phyloP scores from a whole-genome alignment of 2,113 vertebrate genomes.

The Piprites chloris region DNA sequence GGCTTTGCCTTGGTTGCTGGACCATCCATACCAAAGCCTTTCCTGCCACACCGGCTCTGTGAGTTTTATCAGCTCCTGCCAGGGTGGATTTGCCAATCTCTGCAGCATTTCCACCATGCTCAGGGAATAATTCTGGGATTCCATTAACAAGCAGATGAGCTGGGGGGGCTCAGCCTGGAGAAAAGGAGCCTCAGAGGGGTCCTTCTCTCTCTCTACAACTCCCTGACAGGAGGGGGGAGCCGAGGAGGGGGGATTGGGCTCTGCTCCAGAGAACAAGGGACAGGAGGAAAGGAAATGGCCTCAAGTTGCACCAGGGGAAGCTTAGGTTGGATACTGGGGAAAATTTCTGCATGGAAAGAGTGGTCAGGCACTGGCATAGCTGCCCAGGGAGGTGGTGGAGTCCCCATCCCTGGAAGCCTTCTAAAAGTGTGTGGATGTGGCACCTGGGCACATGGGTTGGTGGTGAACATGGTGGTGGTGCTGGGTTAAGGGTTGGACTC shows the following conservation, averaged over 20 bases:
- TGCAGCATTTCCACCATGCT: not conserved
- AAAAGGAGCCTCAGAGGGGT: not conserved
- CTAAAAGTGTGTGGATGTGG: not conserved
- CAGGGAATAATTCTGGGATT: not conserved
- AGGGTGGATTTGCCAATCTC: not conserved
- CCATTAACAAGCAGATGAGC: not conserved
- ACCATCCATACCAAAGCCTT: not conserved
- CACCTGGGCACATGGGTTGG: not conserved
- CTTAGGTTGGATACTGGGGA: fast-evolving
- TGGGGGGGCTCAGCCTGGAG: not conserved
- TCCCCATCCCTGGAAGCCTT: not conserved
- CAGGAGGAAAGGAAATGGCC: not conserved
- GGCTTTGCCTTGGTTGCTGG: not conserved
- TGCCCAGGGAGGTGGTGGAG: not conserved
- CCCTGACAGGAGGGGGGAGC: not conserved
- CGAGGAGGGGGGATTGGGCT: not conserved
- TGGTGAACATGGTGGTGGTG: not conserved
- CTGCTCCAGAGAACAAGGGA: not conserved
- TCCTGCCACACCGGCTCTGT: not conserved
- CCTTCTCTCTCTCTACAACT: not conserved
- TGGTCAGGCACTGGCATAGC: not conserved
- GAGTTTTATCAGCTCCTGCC: not conserved
- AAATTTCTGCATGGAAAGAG: fast-evolving
- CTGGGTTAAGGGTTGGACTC: not conserved
- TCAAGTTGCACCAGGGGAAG: not conserved